Conservation (phyloP, 2,888 invertebrate genomes). For the Caprella mutica region DNA sequence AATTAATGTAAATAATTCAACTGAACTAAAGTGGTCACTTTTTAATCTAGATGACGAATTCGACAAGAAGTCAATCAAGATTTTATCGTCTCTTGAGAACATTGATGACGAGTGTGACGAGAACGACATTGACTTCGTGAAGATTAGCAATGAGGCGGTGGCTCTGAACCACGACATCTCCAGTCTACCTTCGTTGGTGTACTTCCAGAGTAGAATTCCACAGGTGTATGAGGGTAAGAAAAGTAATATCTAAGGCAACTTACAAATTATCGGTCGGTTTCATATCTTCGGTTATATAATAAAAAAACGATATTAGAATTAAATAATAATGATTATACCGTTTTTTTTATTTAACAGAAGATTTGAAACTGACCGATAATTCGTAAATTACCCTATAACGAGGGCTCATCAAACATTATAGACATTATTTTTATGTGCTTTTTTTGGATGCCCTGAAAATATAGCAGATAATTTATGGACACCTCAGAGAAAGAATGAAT, state of each 20-base stretch:
- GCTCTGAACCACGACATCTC: conserved; percentile 64
- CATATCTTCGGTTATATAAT: too few species aligned
- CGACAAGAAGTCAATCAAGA: conserved; percentile 69
- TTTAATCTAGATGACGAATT: conserved; percentile 64
- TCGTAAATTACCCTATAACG: too few species aligned
- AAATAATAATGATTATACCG: too few species aligned
- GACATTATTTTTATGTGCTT: neutral
- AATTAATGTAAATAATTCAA: neutral
- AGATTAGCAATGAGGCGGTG: conserved; percentile 66
- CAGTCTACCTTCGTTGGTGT: conserved; percentile 62
- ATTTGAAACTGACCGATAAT: too few species aligned
- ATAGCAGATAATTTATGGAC: neutral
- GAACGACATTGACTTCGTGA: conserved; percentile 81
- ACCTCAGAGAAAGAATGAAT: neutral
- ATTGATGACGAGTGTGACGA: conserved; percentile 89
- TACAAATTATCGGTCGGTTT: too few species aligned
- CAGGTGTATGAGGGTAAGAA: conserved; percentile 54
- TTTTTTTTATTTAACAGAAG: too few species aligned
- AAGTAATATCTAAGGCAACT: neutral
- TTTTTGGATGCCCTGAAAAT: neutral
- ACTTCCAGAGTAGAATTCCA: conserved; percentile 58
- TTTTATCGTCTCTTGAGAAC: conserved; percentile 71
- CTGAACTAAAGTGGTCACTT: neutral
- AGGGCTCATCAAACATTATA: neutral
- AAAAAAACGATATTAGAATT: too few species aligned